Evolutionary conservation across 2,888 invertebrate species (phyloP).

Genomic region (Xanthorhoe spadicearia): DNA sequence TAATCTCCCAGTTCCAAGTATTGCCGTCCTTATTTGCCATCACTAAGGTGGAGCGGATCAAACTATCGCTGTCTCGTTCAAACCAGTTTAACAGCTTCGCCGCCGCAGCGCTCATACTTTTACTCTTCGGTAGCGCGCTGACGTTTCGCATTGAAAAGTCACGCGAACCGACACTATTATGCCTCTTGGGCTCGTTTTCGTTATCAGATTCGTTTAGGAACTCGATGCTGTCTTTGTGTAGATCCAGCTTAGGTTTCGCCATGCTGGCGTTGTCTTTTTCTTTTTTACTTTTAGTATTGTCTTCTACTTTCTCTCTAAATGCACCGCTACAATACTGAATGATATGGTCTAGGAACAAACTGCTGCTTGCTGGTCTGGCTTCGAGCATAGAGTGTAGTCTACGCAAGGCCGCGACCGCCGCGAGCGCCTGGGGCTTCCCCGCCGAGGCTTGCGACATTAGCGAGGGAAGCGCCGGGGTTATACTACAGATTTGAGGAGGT

Average conservation of each 20-base stretch:
- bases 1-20: constrained; percentile 97
- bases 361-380: constrained; percentile 91
- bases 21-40: constrained; percentile 91
- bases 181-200: constrained; percentile 72
- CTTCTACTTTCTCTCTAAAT: constrained; percentile 64
- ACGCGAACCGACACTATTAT: constrained; percentile 73
- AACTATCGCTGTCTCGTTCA: constrained; percentile 86
- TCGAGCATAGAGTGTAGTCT: constrained; percentile 92
- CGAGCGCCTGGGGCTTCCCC: constrained; percentile 92
- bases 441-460: constrained; percentile 91
- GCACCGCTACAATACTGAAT: constrained; percentile 85
- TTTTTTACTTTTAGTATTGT: constrained; percentile 67
- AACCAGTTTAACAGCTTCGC: constrained; percentile 82
- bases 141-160: constrained; percentile 77
- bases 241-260: constrained; percentile 58
- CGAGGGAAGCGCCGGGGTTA: constrained; percentile 89
- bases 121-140: constrained; percentile 77
- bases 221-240: constrained; percentile 71
- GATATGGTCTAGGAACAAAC: constrained; percentile 92
- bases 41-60: constrained; percentile 93
- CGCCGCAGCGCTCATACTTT: constrained; percentile 76
- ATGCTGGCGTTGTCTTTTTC: constrained; percentile 75
- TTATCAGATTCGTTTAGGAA: constrained; percentile 75
- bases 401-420: constrained; percentile 92
- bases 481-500: constrained; percentile 93